phyloP scores from a whole-genome alignment of 2,888 invertebrate genomes.

The Caenorhabditis uteleia region DNA sequence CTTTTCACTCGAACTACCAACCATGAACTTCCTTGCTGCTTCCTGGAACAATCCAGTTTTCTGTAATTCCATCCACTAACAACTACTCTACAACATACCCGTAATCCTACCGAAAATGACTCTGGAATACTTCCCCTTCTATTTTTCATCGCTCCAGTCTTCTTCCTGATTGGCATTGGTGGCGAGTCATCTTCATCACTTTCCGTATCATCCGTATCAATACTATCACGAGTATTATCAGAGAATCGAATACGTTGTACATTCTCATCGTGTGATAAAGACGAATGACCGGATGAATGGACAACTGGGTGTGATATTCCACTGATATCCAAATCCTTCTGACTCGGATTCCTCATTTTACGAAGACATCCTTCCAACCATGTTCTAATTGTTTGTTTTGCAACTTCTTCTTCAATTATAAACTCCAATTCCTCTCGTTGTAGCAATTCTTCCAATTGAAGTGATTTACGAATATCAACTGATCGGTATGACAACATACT shows the following conservation, averaged over 20 bases:
- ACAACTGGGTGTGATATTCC: slow-evolving; percentile 1
- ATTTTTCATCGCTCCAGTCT: slow-evolving; percentile 43
- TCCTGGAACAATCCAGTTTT: slow-evolving; percentile 53
- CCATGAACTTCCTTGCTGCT: slow-evolving; percentile 57
- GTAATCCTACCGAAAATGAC: slow-evolving; percentile 40
- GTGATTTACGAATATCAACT: slow-evolving; percentile 93
- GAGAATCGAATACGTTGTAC: slow-evolving; percentile 18
- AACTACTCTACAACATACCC: neutral
- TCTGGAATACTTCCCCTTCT: slow-evolving; percentile 55
- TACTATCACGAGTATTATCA: slow-evolving; percentile 8
- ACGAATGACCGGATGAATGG: slow-evolving; percentile 24
- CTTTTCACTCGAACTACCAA: slow-evolving; percentile 29
- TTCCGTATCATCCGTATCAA: slow-evolving; percentile 30
- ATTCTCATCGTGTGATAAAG: slow-evolving; percentile 19
- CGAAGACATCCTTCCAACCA: slow-evolving; percentile 98
- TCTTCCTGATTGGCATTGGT: slow-evolving; percentile 32
- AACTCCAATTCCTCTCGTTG: slow-evolving; percentile 98
- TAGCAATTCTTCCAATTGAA: slow-evolving; percentile 94
- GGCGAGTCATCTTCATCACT: slow-evolving; percentile 28
- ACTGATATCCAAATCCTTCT: slow-evolving; percentile 12
- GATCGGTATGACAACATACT: slow-evolving; percentile 94
- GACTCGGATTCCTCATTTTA: slow-evolving; percentile 78
- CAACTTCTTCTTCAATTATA: slow-evolving; percentile 87
- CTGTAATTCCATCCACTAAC: slow-evolving; percentile 13
- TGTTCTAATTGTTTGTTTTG: slow-evolving; percentile 96